Base-by-base conservation (phyloP, 2,797 vertebrate species). In the Eupleurogrammus muticus region DNA sequence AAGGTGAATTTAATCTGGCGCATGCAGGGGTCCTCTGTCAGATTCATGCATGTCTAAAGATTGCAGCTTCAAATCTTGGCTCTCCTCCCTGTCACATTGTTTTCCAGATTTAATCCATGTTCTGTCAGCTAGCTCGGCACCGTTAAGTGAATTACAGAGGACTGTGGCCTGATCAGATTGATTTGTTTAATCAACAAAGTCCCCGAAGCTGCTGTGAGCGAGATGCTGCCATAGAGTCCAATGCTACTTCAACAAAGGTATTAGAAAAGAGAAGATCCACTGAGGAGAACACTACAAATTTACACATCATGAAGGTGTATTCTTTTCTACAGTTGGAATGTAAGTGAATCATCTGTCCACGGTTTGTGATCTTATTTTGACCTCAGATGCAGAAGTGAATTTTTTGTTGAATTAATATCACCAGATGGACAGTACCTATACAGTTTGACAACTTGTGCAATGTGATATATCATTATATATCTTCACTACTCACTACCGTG, bases 391-490 rank as follows among this genome's bases (percentile, higher is more conserved):
- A 75, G 71, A 69, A 71, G 36, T 83, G 75, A 73, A 77, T 76
- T 89, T 89, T 91, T 73, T 85, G 82, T 89, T 89, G 71, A 81
- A 59, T 85, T 83, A 48, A 48, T 77, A 75, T 65, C 85, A 90
- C 80, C 86, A 36, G 68, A 90, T 66, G 87, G 79, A 90, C 87
- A 82, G 80, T 87, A 70, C 90, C 84, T 86, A 86, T 87, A 89
- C 88, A 86, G 78, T 91, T 87, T 90, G 88, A 90, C 85, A 87
- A 90, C 79, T 84, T 88, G 91, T 92, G 91, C 88, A 88, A 89
- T 90, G 90, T 90, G 90, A 89, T 89, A 86, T 83, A 90, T 89
- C 82, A 87, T 89, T 77, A 82, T 89, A 88, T 90, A 90, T 88
- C 84, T 85, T 86, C 87, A 90, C 86, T 84, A 82, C 74, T 90